phyloP scores from a whole-genome alignment of 2,888 invertebrate species.

The Meganola albula region DNA sequence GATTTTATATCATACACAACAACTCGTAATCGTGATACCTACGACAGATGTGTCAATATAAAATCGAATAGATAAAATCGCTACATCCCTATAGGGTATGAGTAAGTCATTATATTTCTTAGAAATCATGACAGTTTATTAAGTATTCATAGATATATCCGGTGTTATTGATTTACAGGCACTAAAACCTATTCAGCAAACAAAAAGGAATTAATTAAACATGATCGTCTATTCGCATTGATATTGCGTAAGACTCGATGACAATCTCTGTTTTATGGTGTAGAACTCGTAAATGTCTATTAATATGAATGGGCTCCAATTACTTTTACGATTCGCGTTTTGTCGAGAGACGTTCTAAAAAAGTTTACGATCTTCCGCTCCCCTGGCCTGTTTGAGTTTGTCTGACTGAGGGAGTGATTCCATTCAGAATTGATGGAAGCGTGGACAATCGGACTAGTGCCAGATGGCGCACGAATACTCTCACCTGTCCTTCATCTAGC shows the following conservation, averaged over 20 bases:
- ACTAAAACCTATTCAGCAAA: conserved; percentile 59
- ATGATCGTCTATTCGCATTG: conserved; percentile 48
- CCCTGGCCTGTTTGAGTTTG: conserved; percentile 60
- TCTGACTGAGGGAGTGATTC: conserved; percentile 45
- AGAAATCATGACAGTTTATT: conserved; percentile 37
- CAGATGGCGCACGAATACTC: conserved; percentile 55
- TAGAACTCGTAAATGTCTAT: conserved; percentile 75
- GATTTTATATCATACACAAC: conserved; percentile 22
- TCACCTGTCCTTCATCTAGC: conserved; percentile 41
- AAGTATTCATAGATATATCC: conserved; percentile 45
- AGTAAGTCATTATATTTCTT: conserved; percentile 12
- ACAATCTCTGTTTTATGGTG: conserved; percentile 76
- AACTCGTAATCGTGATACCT: too few relatives aligned
- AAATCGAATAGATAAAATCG: conserved; percentile 30
- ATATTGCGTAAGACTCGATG: conserved; percentile 65
- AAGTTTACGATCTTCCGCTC: conserved; percentile 69
- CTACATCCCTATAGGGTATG: conserved; percentile 22
- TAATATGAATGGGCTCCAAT: conserved; percentile 78
- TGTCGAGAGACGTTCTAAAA: conserved; percentile 69
- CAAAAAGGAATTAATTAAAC: conserved; percentile 61
- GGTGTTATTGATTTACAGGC: conserved; percentile 51
- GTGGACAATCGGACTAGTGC: conserved; percentile 46
- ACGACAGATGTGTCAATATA: conserved; percentile 37
- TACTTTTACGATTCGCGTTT: conserved; percentile 77
- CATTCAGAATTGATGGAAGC: conserved; percentile 35